phyloP scores from a whole-genome alignment of 1,140 invertebrate genomes.

The Drosophila yakuba region DNA sequence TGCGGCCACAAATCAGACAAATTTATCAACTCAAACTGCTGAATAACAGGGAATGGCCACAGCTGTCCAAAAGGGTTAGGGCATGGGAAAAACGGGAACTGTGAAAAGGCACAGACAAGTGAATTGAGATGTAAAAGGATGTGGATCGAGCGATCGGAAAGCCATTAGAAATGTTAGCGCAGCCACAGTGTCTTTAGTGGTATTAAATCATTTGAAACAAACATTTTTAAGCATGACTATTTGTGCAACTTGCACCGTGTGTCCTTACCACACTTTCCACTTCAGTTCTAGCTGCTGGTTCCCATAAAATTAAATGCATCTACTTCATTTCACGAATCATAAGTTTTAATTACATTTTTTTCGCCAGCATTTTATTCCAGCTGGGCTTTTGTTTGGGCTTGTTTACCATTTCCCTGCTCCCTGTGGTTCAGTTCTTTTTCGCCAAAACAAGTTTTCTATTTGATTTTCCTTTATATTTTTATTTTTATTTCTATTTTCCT shows the following conservation, averaged over 20 bases:
- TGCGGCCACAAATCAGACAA: slow-evolving; percentile 37
- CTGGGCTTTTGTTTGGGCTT: slow-evolving; percentile 20
- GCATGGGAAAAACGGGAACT: neutral
- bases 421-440: slow-evolving; percentile 3
- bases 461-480: slow-evolving; percentile 9
- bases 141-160: slow-evolving; percentile 1
- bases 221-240: too few species aligned
- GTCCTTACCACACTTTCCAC: neutral
- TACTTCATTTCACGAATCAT: slow-evolving; percentile 29
- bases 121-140: slow-evolving; percentile 10
- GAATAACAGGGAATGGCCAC: slow-evolving; percentile 31
- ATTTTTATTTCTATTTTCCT: slow-evolving; percentile 10
- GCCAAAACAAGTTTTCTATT: slow-evolving; percentile 31
- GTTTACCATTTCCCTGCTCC: slow-evolving; percentile 13
- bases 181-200: neutral
- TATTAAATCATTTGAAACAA: neutral
- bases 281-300: neutral
- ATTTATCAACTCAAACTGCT: slow-evolving; percentile 47
- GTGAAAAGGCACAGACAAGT: neutral
- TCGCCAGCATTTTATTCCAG: neutral
- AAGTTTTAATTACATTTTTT: slow-evolving; percentile 36
- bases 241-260: neutral
- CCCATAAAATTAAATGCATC: slow-evolving; percentile 6
- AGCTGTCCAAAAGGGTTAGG: slow-evolving; percentile 10
- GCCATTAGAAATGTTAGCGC: slow-evolving; percentile 1